These are phyloP conservation scores for Columba livia DNA, from an alignment of 2,113 vertebrate species.

Conservation along the genomic window DNA sequence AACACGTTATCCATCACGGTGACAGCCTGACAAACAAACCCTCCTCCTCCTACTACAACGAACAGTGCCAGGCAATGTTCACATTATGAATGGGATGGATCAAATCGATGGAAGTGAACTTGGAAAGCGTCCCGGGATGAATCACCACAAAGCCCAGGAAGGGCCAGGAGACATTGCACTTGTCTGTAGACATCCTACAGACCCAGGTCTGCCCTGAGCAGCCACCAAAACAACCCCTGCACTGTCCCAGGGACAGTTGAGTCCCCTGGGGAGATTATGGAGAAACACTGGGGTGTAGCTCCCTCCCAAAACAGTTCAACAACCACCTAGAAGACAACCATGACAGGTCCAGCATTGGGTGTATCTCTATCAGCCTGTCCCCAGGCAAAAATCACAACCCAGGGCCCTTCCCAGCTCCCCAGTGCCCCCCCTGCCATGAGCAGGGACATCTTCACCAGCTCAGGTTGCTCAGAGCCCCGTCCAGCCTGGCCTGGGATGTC, in stretches of 20 bases:
- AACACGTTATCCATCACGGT: background rate
- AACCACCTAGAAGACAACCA: background rate
- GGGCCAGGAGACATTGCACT: background rate
- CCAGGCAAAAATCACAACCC: background rate
- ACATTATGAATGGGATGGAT: fast-evolving
- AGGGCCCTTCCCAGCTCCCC: too few relatives aligned
- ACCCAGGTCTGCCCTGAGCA: background rate
- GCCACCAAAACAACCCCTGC: background rate
- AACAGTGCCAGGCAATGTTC: fast-evolving
- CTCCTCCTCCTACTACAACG: background rate
- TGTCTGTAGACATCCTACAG: background rate
- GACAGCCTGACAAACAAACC: background rate
- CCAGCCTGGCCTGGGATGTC: too few relatives aligned
- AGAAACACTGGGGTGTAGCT: fast-evolving
- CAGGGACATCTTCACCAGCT: too few relatives aligned
- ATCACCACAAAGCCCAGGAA: background rate
- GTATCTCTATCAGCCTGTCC: fast-evolving
- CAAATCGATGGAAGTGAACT: background rate
- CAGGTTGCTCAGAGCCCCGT: too few relatives aligned
- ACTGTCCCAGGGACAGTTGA: fast-evolving
- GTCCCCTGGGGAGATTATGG: background rate
- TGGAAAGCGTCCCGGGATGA: background rate
- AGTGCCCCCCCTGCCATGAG: too few relatives aligned
- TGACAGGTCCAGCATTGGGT: fast-evolving
- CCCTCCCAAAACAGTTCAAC: background rate